These are phyloP conservation scores for Hexactinellida sp. DNA, from an alignment of 37 sponge, comb jelly and placozoan genomes.

Conservation along the genomic window DNA sequence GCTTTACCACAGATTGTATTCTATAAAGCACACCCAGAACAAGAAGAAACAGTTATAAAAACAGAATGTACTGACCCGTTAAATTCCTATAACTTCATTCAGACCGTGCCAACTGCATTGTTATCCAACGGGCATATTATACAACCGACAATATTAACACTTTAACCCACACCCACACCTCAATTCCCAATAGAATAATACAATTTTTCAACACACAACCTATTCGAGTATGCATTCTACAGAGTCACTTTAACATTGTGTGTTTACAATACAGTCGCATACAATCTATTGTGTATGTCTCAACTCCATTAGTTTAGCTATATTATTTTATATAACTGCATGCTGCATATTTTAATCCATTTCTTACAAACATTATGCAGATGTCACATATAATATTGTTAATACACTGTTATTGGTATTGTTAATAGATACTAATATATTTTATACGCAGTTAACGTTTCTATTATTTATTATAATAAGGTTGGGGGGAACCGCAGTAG, in stretches of 20 bases:
- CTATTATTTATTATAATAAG: background rate
- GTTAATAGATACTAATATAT: background rate
- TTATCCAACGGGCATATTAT: background rate
- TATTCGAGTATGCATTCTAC: background rate
- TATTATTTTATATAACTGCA: background rate
- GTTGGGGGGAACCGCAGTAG: background rate
- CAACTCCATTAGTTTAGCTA: background rate
- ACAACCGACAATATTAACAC: background rate
- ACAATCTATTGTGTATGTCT: too few relatives aligned
- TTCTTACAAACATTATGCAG: slow-evolving; percentile 11
- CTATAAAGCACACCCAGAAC: slow-evolving; percentile 22
- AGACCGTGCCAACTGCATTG: background rate
- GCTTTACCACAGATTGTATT: slow-evolving; percentile 65
- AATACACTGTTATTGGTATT: background rate
- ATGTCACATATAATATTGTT: background rate
- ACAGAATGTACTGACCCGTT: background rate
- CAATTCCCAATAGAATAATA: background rate
- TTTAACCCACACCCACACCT: too few relatives aligned
- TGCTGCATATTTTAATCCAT: slow-evolving; percentile 5
- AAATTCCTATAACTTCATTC: background rate
- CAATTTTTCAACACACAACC: background rate
- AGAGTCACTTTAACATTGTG: background rate
- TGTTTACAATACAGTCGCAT: background rate
- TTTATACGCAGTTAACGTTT: background rate
- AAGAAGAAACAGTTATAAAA: background rate